Conservation (phyloP, 1,140 invertebrate species). For the Leptonema lineaticorne region DNA sequence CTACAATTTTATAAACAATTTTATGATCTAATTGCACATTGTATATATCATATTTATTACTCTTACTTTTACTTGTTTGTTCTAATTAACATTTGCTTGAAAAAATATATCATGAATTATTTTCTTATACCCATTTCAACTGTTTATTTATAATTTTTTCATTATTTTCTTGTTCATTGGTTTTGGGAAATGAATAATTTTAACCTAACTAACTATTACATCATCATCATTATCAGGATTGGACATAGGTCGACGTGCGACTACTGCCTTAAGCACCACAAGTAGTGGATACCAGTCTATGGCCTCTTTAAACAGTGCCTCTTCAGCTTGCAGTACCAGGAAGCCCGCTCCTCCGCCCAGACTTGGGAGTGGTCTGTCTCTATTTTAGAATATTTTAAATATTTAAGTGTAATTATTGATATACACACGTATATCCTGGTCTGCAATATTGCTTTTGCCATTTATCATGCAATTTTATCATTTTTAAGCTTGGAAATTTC, state of each 20-base stretch:
- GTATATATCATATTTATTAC: no score
- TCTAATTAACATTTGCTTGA: no score
- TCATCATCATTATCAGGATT: slow-evolving; percentile 22
- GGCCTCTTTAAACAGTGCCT: slow-evolving; percentile 21
- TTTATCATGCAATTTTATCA: not conserved
- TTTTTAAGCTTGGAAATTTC: not conserved
- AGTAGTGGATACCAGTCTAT: slow-evolving; percentile 28
- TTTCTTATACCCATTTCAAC: not conserved
- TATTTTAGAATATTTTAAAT: not conserved
- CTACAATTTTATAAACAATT: no score
- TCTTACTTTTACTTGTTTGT: no score
- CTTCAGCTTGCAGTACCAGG: slow-evolving; percentile 17
- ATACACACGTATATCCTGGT: not conserved
- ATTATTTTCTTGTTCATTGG: no score
- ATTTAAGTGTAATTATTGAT: not conserved
- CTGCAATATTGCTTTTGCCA: not conserved
- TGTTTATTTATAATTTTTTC: not conserved
- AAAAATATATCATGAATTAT: no score
- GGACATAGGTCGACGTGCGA: slow-evolving; percentile 14
- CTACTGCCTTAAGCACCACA: slow-evolving; percentile 28
- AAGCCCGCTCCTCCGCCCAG: slow-evolving; percentile 29
- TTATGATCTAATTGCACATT: no score
- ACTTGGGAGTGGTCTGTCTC: slow-evolving; percentile 30
- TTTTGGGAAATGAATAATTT: no score
- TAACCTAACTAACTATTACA: slow-evolving; percentile 25